Conservation (phyloP, 2,888 invertebrate species). For the Lithosia quadra region DNA sequence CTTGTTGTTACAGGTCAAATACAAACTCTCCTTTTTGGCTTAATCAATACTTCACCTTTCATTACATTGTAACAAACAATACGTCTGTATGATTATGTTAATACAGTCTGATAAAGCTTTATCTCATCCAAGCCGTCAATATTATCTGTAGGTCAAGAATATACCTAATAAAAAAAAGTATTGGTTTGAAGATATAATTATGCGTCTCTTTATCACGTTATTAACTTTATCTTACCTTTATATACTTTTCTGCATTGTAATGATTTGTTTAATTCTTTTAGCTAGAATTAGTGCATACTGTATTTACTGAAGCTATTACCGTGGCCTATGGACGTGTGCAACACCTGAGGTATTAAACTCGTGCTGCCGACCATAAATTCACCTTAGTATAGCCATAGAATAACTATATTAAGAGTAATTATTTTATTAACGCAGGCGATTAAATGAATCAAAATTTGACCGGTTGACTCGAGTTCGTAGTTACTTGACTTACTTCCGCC, state of each 20-base stretch:
- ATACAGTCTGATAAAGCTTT: slow-evolving; percentile 20
- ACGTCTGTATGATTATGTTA: background rate
- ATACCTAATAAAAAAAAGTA: background rate
- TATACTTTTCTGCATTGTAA: background rate
- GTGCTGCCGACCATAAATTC: too few species aligned
- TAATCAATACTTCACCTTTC: background rate
- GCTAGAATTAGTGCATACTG: background rate
- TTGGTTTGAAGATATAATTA: slow-evolving; percentile 13
- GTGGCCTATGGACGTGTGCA: too few species aligned
- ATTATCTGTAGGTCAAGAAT: slow-evolving; percentile 60
- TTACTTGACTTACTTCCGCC: too few species aligned
- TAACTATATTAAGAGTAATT: too few species aligned
- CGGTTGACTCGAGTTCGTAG: too few species aligned
- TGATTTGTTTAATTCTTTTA: background rate
- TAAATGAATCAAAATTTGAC: too few species aligned
- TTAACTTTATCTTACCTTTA: background rate
- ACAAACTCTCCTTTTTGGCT: background rate
- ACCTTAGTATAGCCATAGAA: too few species aligned
- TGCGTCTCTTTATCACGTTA: background rate
- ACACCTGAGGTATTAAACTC: too few species aligned
- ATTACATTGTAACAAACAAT: slow-evolving; percentile 5
- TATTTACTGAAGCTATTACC: too few species aligned
- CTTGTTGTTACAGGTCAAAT: background rate
- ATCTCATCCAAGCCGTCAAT: slow-evolving; percentile 45
- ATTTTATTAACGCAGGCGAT: too few species aligned